Evolutionary conservation across 2,888 invertebrate genomes (phyloP).

Genomic region (Eurois occulta): DNA sequence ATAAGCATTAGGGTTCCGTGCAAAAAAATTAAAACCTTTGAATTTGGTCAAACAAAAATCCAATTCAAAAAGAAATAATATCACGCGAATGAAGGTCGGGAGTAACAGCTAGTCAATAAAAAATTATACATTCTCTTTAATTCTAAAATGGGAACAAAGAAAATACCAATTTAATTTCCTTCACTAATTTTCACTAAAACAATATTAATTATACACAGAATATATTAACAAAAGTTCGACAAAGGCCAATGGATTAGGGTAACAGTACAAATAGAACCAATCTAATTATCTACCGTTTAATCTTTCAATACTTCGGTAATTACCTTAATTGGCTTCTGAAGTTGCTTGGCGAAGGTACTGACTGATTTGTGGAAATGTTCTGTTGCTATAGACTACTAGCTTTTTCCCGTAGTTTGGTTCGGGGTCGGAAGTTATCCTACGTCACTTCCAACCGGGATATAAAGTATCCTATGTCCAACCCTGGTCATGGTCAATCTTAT

Average conservation of each 20-base stretch:
- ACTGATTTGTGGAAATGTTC: conserved; percentile 45
- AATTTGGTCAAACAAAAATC: no score
- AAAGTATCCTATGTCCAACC: neutral
- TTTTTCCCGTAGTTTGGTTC: neutral
- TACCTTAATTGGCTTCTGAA: conserved; percentile 43
- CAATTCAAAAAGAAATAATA: no score
- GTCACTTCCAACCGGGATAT: neutral
- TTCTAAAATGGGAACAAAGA: no score
- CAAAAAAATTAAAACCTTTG: no score
- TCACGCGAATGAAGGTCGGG: no score
- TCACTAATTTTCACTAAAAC: neutral
- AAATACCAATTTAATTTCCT: neutral
- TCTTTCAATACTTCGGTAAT: conserved; percentile 50
- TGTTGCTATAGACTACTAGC: neutral
- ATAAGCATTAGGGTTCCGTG: no score
- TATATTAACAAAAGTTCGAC: conserved; percentile 4
- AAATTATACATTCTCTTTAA: no score
- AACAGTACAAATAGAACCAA: conserved; percentile 28
- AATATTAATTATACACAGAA: conserved; percentile 17
- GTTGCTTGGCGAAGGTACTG: conserved; percentile 29
- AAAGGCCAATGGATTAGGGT: conserved; percentile 26
- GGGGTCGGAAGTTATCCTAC: neutral
- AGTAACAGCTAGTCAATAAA: no score
- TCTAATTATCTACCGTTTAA: conserved; percentile 46
- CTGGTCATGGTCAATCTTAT: neutral